Evolutionary conservation across 92 coral and sea anemone species (phyloP).

Genomic region (Porites cylindrica): DNA sequence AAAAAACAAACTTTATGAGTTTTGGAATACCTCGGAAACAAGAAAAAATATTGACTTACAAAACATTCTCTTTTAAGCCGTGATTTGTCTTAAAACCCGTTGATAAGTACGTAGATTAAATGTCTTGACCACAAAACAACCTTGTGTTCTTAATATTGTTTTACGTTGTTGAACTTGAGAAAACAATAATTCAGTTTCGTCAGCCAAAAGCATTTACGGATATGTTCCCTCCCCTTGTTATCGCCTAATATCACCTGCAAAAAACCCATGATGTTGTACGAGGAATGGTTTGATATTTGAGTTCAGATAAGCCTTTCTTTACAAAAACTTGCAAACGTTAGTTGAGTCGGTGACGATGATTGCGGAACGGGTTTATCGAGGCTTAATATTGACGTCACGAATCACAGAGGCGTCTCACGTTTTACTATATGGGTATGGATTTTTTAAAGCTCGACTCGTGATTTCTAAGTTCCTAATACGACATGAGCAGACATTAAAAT

Average conservation of each 20-base stretch:
- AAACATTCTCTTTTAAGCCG: constrained; percentile 7
- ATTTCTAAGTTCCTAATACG: no score
- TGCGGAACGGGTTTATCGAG: no score
- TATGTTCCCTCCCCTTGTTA: neutral
- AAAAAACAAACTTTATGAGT: constrained; percentile 40
- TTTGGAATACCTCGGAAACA: constrained; percentile 7
- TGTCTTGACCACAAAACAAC: neutral
- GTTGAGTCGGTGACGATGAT: neutral
- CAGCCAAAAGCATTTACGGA: constrained; percentile 9
- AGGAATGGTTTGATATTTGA: constrained; percentile 19
- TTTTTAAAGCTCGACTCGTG: no score
- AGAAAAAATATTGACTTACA: constrained; percentile 36
- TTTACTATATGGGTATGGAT: no score
- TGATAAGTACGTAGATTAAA: neutral
- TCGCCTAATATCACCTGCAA: neutral
- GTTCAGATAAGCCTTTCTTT: constrained; percentile 3
- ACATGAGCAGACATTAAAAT: no score
- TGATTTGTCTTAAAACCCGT: neutral
- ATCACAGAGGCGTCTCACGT: no score
- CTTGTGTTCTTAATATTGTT: neutral
- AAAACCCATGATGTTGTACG: neutral
- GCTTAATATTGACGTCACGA: no score
- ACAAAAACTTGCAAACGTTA: neutral
- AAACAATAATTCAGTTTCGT: neutral
- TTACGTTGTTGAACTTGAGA: neutral